A percentile compares a stretch with the other conserved stretches of the same genome.
Conservation (phyloP, 1,140 invertebrate species). For the Spodoptera frugiperda region DNA sequence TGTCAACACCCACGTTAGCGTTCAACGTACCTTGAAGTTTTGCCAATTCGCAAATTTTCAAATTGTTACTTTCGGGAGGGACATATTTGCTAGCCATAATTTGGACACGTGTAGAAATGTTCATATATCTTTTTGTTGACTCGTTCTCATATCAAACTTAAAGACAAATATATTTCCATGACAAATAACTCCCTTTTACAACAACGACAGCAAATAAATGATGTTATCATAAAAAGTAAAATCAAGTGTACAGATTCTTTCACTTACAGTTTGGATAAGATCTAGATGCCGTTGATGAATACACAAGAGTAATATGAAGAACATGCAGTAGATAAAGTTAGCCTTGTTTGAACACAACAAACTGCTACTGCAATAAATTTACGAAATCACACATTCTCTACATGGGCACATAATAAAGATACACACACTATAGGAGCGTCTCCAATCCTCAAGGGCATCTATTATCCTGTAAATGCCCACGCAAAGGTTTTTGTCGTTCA, state of each 20-base stretch:
- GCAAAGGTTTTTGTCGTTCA: constrained; percentile 50
- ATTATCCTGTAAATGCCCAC: constrained; percentile 48
- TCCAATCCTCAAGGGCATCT: constrained; percentile 51
- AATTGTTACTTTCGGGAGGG: constrained; percentile 14
- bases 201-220: no score
- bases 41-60: constrained; percentile 28
- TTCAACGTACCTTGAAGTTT: constrained; percentile 34
- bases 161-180: no score
- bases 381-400: constrained; percentile 37
- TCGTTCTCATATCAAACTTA: neutral
- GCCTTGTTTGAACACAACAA: constrained; percentile 7
- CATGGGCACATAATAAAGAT: constrained; percentile 32
- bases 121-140: neutral
- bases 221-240: no score
- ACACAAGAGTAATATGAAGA: neutral
- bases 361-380: neutral
- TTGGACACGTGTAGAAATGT: neutral
- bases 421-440: constrained; percentile 19
- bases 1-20: constrained; percentile 25
- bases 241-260: no score
- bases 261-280: no score
- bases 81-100: neutral
- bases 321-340: constrained; percentile 23
- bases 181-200: no score
- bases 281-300: no score